These are phyloP conservation scores for Forbesichthys agassizii DNA, from an alignment of 2,113 vertebrate species.

Conservation along the genomic window DNA sequence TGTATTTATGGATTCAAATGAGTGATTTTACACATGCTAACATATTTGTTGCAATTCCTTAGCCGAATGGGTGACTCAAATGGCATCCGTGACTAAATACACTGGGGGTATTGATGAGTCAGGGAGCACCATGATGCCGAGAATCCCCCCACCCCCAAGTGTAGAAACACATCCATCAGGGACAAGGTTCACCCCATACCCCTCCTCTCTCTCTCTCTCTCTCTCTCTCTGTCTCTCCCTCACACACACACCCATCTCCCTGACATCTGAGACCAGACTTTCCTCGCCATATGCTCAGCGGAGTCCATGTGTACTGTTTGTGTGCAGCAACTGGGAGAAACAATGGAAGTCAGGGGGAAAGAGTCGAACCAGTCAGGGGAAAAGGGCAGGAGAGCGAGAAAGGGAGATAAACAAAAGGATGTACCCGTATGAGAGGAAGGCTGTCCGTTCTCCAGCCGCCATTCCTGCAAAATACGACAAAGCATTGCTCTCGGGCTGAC, in stretches of 20 bases:
- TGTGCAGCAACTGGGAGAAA: neutral
- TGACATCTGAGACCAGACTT: neutral
- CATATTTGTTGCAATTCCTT: no score
- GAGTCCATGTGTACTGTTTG: neutral
- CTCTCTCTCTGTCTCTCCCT: neutral
- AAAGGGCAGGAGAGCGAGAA: neutral
- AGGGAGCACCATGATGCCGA: neutral
- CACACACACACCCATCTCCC: neutral
- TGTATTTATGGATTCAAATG: no score
- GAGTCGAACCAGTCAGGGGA: neutral
- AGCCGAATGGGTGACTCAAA: no score
- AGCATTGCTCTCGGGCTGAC: neutral
- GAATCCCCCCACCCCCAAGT: neutral
- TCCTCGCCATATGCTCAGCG: neutral
- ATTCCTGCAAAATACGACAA: conserved; percentile 39
- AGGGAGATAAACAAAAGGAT: neutral
- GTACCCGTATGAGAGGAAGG: conserved; percentile 39
- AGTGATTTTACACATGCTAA: no score
- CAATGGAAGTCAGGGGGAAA: neutral
- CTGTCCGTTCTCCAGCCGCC: conserved; percentile 37
- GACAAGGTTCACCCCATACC: conserved; percentile 3
- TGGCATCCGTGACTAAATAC: neutral
- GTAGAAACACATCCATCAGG: neutral
- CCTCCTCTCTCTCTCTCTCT: neutral
- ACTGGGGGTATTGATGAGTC: neutral